Evolutionary conservation across 2,113 vertebrate genomes (phyloP), one percentile per base, ranked within the genome.

Genomic region (Cettia cetti): DNA sequence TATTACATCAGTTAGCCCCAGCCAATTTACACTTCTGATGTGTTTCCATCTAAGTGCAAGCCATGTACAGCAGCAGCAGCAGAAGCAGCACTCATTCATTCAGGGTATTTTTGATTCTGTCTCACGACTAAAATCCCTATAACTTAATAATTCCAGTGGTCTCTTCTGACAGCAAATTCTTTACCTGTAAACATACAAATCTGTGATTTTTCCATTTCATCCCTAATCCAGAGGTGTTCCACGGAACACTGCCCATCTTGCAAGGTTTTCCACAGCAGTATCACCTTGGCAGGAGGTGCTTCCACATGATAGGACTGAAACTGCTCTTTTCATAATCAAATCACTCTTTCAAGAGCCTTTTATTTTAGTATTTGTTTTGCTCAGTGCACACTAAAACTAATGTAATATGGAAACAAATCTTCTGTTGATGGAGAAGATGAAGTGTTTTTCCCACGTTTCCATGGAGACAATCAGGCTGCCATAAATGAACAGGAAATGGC

Each of bases 391-490:
- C 47, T 82, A 89, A 89, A 86, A 59, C 76, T 92, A 93, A 91
- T 60, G 39, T 74, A 90, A 96, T 96, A 86, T 52, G 88, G 90
- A 97, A 97, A 96, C 92, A 96, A 95, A 92, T 95, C 78, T 96
- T 66, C 76, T 91, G 75, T 81, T 92, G 90, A 91, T 94, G 42
- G 50, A 52, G 75, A 54, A 94, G 88, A 87, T 78, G 26, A 71
- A 84, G 59, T 91, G 94, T 84, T 86, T 82, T 63, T 28, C 76
- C 45, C 11, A 3, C 10, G 96, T 98, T 97, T 94, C 97, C 95
- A 97, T 97, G 96, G 97, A 95, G 94, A 97, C 91, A 94, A 95
- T 96, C 96, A 95, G 87, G 83, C 82, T 86, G 30, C 76, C 87
- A 95, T 83, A 80, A 93, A 91, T 83, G 94, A 92, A 86, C 61